Evolutionary conservation across 2,797 vertebrate species (phyloP), one percentile per base, ranked within the genome.

Genomic region (Cossypha polioptera): DNA sequence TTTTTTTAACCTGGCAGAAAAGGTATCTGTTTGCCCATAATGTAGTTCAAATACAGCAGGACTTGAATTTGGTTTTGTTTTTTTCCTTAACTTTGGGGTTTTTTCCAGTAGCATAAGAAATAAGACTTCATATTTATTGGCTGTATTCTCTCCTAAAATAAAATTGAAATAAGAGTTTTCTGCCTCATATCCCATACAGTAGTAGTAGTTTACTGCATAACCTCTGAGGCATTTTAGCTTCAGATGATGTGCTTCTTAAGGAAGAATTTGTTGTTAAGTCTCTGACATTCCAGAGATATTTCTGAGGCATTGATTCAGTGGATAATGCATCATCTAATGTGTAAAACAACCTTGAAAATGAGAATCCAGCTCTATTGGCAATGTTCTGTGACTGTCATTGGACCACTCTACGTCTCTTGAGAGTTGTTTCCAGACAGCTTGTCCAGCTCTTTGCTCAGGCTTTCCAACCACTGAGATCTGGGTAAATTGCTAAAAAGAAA

Each of bases 341-440:
- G 58, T 83, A 54, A 95, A 94, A 57, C 58, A 78, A 80, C 85
- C 83, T 83, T 86, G 74, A 87, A 73, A 72, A 73, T 38, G 45
- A 76, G 82, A 89, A 54, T 54, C 22, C 10, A 54, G n/a, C 18
- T 88, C 36, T 40, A 16, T 63, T 75, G 67, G 18, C 29, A 20
- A 48, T 66, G 40, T 85, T 91, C 40, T 77, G 35, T 69, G 53
- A 10, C 40, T 88, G 33, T 79, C 17, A 12, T 20, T 68, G 47
- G 71, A 55, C 51, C 11, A 12, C 25, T 43, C 36, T 62, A 5
- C 22, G n/a, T 77, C 19, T 71, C 59, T 42, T 48, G 54, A 20
- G 59, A 82, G 20, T n/a, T n/a, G 10, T 78, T 83, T 89, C 45
- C 69, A 74, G 35, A n/a, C 40, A 53, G 35, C 28, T 88, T 73